phyloP scores from a whole-genome alignment of 2,113 vertebrate species.

The Chlorodrepanis virens region DNA sequence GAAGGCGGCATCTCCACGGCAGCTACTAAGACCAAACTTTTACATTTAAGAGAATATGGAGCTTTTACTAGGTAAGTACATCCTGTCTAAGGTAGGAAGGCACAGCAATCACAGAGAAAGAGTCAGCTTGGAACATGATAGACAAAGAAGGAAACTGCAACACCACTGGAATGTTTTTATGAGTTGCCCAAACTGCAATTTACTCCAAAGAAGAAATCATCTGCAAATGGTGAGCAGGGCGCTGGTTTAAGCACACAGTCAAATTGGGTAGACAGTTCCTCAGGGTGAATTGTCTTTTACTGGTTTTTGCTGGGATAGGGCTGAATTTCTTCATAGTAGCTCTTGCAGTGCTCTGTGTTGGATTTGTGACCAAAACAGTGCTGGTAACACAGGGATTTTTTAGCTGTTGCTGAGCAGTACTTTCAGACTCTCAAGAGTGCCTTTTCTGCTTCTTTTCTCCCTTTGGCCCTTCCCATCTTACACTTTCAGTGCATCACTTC shows the following conservation, averaged over 20 bases:
- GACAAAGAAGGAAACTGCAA: background rate
- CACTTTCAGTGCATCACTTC: background rate
- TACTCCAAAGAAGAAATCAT: background rate
- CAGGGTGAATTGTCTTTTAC: background rate
- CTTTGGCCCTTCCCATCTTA: background rate
- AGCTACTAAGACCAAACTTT: background rate
- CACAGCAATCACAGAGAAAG: background rate
- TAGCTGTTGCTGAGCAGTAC: background rate
- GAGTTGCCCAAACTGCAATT: background rate
- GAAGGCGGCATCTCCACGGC: background rate
- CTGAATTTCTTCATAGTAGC: background rate
- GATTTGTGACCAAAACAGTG: background rate
- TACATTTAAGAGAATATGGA: background rate
- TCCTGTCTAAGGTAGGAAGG: background rate
- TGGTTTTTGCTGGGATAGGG: background rate
- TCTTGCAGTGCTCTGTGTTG: rapidly evolving
- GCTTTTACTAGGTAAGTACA: background rate
- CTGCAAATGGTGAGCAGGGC: background rate
- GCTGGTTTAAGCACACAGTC: background rate
- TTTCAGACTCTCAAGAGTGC: background rate
- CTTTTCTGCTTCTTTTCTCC: background rate
- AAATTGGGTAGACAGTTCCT: background rate
- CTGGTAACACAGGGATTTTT: background rate
- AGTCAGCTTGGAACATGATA: background rate
- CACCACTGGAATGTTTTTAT: background rate